A percentile compares a stretch with the other conserved stretches of the same genome.
Conservation (phyloP, 1,140 invertebrate species). For the Aphelenchoides fujianensis region DNA sequence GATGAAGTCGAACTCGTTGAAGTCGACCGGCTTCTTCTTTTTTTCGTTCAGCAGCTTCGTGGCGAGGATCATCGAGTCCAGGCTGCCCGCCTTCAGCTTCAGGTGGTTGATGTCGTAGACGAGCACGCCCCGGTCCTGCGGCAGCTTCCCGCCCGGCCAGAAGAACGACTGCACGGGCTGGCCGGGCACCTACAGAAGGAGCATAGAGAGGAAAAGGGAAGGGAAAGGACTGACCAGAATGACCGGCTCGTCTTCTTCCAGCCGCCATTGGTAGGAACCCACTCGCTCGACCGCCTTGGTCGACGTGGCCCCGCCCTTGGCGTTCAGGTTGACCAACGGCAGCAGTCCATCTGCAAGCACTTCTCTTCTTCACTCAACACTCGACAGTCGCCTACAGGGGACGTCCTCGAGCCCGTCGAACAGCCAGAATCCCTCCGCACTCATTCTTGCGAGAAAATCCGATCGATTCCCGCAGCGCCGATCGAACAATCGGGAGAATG, state of each 20-base stretch:
- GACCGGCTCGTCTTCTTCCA: conserved; percentile 60
- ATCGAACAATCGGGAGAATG: too few species aligned
- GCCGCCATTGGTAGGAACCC: conserved; percentile 60
- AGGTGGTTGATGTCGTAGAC: conserved; percentile 62
- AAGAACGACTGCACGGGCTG: conserved; percentile 56
- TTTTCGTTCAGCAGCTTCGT: conserved; percentile 53
- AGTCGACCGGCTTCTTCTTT: conserved; percentile 59
- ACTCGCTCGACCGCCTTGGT: conserved; percentile 58
- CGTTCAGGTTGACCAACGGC: conserved; percentile 53
- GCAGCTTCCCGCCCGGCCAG: conserved; percentile 57
- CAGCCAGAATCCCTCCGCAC: conserved; percentile 58
- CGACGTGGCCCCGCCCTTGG: conserved; percentile 56
- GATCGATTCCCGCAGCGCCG: too few species aligned
- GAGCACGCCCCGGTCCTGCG: conserved; percentile 58
- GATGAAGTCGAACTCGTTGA: conserved; percentile 59
- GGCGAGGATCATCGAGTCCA: conserved; percentile 58
- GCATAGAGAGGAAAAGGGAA: conserved; percentile 2
- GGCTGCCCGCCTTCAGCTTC: conserved; percentile 50
- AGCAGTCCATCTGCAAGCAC: conserved; percentile 56
- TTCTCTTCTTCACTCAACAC: not conserved
- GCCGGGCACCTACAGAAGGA: conserved; percentile 51
- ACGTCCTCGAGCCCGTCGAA: conserved; percentile 56
- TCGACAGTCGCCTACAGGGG: not conserved
- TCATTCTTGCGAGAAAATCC: not conserved
- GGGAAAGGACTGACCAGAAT: conserved; percentile 51